phyloP scores from a whole-genome alignment of 2,797 vertebrate species.

The Sebastes ruberrimus region DNA sequence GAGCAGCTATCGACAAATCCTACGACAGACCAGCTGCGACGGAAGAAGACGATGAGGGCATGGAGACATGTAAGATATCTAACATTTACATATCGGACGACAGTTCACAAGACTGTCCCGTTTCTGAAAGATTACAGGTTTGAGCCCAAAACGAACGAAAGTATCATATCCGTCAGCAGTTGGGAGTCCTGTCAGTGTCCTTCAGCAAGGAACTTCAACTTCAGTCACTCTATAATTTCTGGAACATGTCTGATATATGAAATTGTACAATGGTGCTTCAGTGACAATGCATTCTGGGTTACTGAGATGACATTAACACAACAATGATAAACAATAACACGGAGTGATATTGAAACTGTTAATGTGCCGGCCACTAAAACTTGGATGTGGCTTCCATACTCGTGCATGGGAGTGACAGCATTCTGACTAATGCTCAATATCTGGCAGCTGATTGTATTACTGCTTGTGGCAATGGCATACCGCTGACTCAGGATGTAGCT shows the following conservation, averaged over 20 bases:
- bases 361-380: background rate
- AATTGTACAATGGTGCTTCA: background rate
- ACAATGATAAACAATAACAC: background rate
- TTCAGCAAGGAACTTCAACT: background rate
- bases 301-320: constrained; percentile 17
- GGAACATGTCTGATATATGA: background rate
- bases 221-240: background rate
- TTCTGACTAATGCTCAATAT: constrained; percentile 45
- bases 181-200: background rate
- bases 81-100: background rate
- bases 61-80: constrained; percentile 94
- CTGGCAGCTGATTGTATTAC: constrained; percentile 1
- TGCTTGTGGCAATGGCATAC: constrained; percentile 44
- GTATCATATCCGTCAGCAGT: background rate
- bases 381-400: background rate
- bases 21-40: constrained; percentile 84
- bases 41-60: constrained; percentile 93
- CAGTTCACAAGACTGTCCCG: background rate
- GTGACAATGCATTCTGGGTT: constrained; percentile 10
- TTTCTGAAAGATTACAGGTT: constrained; percentile 11
- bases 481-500: background rate
- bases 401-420: constrained; percentile 52
- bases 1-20: constrained; percentile 98
- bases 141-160: background rate
- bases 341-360: background rate